These are phyloP conservation scores for Emys orbicularis DNA, from an alignment of 2,797 vertebrate genomes.

Conservation along the genomic window DNA sequence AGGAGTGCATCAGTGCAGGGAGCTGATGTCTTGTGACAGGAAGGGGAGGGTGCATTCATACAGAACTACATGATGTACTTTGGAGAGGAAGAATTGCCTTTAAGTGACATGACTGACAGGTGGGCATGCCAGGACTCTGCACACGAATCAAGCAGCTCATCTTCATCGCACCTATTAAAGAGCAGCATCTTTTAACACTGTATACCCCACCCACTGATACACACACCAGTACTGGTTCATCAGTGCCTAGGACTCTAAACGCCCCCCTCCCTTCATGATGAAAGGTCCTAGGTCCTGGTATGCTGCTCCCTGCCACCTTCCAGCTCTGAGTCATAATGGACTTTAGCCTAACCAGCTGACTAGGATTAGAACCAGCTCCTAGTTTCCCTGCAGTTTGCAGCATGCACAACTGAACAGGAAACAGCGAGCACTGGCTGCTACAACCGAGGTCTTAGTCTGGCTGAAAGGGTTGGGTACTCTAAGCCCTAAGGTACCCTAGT, in stretches of 20 bases:
- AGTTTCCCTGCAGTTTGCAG: background rate
- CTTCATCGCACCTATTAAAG: background rate
- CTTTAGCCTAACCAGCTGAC: background rate
- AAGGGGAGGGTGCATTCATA: background rate
- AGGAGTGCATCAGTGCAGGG: background rate
- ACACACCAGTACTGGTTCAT: background rate
- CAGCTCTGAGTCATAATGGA: background rate
- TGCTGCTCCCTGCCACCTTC: background rate
- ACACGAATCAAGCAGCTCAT: background rate
- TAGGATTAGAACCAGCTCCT: background rate
- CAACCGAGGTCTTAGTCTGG: background rate
- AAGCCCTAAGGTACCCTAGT: background rate
- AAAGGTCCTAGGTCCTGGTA: fast-evolving
- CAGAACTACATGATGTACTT: background rate
- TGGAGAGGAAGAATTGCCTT: background rate
- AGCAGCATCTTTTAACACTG: background rate
- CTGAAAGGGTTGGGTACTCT: background rate
- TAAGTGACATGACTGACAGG: background rate
- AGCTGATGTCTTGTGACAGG: background rate
- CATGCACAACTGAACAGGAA: background rate
- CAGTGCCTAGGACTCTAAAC: background rate
- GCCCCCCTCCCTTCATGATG: background rate
- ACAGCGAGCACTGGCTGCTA: background rate
- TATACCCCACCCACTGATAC: background rate
- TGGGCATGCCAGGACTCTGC: background rate